Evolutionary conservation across 2,797 vertebrate genomes (phyloP).

Genomic region (Emydoidea blandingii): DNA sequence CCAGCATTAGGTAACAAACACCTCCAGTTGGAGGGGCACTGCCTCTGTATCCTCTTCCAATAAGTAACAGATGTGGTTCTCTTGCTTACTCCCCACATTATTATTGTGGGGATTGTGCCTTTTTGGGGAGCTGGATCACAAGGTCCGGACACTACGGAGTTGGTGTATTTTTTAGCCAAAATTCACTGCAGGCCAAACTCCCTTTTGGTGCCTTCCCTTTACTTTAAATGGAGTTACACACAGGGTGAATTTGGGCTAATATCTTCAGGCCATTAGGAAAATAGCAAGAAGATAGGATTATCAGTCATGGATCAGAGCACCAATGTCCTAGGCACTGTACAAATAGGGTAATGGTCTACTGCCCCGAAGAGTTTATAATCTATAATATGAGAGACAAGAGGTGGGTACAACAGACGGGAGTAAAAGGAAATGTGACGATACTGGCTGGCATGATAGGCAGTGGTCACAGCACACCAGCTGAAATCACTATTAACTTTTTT

Average conservation of each 20-base stretch:
- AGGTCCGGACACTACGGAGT: neutral
- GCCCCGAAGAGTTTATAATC: neutral
- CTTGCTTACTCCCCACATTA: neutral
- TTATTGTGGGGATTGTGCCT: neutral
- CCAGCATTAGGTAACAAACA: neutral
- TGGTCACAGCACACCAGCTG: neutral
- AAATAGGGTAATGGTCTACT: neutral
- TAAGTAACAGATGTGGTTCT: neutral
- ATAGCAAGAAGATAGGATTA: neutral
- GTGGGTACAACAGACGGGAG: neutral
- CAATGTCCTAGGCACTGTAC: neutral
- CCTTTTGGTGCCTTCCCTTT: neutral
- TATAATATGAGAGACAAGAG: neutral
- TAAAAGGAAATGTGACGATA: neutral
- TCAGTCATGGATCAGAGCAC: neutral
- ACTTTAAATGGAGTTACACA: neutral
- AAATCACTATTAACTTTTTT: neutral
- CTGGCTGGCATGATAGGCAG: neutral
- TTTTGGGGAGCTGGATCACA: neutral
- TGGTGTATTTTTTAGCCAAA: neutral
- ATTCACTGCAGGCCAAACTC: neutral
- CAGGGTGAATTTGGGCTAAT: neutral
- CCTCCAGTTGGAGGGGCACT: neutral
- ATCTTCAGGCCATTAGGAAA: neutral
- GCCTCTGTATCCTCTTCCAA: neutral